Evolutionary conservation across 2,888 invertebrate species (phyloP).

Genomic region (Drosophila borborema): DNA sequence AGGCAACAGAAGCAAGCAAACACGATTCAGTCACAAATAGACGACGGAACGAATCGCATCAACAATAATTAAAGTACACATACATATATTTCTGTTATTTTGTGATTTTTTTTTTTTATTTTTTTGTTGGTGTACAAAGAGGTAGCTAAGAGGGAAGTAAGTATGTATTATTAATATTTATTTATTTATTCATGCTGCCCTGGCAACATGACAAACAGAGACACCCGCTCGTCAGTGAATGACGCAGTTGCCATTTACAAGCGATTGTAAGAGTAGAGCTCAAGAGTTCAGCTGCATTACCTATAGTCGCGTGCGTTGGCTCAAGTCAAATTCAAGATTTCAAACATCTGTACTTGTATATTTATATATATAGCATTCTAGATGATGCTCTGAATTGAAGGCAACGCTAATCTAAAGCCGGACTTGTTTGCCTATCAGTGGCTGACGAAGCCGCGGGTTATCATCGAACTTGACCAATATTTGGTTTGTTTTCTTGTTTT

Average conservation of each 20-base stretch:
- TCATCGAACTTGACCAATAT: constrained; percentile 66
- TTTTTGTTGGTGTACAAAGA: neutral
- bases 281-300: constrained; percentile 19
- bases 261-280: constrained; percentile 7
- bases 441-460: constrained; percentile 65
- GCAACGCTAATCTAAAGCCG: constrained; percentile 36
- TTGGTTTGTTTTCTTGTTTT: constrained; percentile 19
- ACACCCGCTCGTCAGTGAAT: neutral
- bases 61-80: constrained; percentile 9
- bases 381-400: neutral
- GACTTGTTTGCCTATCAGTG: constrained; percentile 39
- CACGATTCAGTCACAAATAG: constrained; percentile 46
- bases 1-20: constrained; percentile 20
- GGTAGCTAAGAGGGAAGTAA: constrained; percentile 20
- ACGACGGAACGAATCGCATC: constrained; percentile 42
- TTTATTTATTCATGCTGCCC: constrained; percentile 29
- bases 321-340: constrained; percentile 59
- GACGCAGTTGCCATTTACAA: constrained; percentile 43
- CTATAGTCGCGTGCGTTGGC: constrained; percentile 58
- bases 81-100: constrained; percentile 5
- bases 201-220: constrained; percentile 62
- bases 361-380: neutral
- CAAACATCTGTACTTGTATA: neutral
- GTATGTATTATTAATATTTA: neutral
- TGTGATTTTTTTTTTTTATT: neutral